phyloP scores from a whole-genome alignment of 2,797 vertebrate genomes.

The Micromesistius poutassou region DNA sequence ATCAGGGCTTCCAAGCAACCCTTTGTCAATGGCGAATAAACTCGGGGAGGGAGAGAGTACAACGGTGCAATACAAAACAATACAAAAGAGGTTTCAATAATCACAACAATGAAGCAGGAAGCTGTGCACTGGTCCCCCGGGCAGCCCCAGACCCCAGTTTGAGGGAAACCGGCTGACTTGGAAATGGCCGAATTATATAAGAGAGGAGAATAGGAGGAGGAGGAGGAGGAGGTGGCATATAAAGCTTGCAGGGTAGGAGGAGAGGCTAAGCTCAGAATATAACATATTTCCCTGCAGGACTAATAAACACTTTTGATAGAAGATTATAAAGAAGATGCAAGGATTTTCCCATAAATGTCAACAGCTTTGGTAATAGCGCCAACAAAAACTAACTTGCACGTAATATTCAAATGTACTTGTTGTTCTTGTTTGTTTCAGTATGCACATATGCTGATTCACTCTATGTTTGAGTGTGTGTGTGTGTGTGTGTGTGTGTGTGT shows the following conservation, averaged over 20 bases:
- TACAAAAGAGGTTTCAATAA: too few relatives aligned
- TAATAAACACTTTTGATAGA: background rate
- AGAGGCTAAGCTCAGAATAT: background rate
- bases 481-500: too few relatives aligned
- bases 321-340: background rate
- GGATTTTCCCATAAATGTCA: too few relatives aligned
- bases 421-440: background rate
- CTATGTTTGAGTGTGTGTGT: too few relatives aligned
- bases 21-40: too few relatives aligned
- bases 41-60: too few relatives aligned
- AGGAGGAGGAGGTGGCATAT: background rate
- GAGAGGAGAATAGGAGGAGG: background rate
- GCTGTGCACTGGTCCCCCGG: background rate
- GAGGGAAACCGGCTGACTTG: background rate
- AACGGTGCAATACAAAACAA: too few relatives aligned
- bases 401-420: background rate
- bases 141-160: background rate
- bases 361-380: background rate
- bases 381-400: background rate
- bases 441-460: too few relatives aligned
- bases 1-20: too few relatives aligned
- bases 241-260: background rate
- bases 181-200: background rate
- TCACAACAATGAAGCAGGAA: background rate
- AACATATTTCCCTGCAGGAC: background rate